These are phyloP conservation scores for Aplodontia rufa DNA, from an alignment of 2,113 vertebrate species.

Conservation along the genomic window DNA sequence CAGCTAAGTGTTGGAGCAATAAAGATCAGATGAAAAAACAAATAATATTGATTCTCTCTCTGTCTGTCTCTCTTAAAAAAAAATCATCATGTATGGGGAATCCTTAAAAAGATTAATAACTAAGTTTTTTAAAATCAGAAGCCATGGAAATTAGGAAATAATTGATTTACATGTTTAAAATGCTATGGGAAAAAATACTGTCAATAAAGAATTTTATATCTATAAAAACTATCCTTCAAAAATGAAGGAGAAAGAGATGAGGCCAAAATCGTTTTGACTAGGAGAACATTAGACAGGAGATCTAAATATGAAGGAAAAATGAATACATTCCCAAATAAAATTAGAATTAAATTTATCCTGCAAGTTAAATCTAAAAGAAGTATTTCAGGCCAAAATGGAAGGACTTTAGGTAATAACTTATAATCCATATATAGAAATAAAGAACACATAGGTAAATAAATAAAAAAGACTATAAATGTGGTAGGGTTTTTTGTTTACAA, in stretches of 20 bases:
- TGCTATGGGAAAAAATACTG: background rate
- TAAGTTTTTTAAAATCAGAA: background rate
- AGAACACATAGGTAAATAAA: background rate
- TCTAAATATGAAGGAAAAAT: background rate
- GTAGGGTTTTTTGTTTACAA: background rate
- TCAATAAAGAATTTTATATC: background rate
- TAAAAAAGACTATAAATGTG: background rate
- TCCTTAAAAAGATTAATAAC: background rate
- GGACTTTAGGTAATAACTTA: background rate
- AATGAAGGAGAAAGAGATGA: background rate
- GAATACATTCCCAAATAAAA: background rate
- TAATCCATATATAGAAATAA: background rate
- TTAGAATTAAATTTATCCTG: background rate
- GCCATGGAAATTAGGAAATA: background rate
- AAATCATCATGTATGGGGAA: background rate
- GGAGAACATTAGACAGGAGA: too few relatives aligned
- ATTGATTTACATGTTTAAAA: background rate
- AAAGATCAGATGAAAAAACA: too few relatives aligned
- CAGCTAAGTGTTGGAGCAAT: too few relatives aligned
- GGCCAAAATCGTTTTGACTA: too few relatives aligned
- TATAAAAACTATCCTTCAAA: background rate
- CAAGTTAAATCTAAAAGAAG: background rate
- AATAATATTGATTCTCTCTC: too few relatives aligned
- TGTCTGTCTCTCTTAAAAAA: too few relatives aligned
- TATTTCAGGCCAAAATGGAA: background rate